Evolutionary conservation across 2,888 invertebrate genomes (phyloP).

Genomic region (Agrochola lychnidis): DNA sequence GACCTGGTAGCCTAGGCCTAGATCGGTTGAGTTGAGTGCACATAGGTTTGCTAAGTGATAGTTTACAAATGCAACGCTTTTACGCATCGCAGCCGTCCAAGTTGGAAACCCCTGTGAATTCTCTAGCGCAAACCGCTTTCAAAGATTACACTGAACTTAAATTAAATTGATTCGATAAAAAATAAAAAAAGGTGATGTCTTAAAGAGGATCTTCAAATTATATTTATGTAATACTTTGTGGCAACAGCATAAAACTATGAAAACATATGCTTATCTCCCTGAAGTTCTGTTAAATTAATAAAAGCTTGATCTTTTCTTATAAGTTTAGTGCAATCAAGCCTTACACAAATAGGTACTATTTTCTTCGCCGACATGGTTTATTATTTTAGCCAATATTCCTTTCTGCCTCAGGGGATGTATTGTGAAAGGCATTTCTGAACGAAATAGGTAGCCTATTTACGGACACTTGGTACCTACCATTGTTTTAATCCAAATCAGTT

Average conservation of each 20-base stretch:
- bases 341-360: conserved; percentile 4
- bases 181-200: not conserved
- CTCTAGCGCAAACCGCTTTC: conserved; percentile 31
- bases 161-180: not conserved
- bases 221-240: not conserved
- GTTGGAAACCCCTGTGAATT: conserved; percentile 55
- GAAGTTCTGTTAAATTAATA: not conserved
- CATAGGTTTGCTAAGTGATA: conserved; percentile 52
- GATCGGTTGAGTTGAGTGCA: conserved; percentile 48
- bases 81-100: conserved; percentile 79
- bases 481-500: conserved; percentile 3
- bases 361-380: conserved; percentile 28
- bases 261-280: not conserved
- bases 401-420: conserved; percentile 28
- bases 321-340: conserved; percentile 29
- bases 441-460: conserved; percentile 19
- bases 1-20: conserved; percentile 10
- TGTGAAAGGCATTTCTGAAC: conserved; percentile 11
- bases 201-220: not conserved
- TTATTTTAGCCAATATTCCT: conserved; percentile 32
- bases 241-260: not conserved
- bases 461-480: not conserved
- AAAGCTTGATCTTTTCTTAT: not conserved
- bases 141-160: conserved; percentile 32
- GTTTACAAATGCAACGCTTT: conserved; percentile 73